Percentiles rank a stretch among this genome's conserved stretches.
Conservation (phyloP, 2,797 vertebrate species). For the Hemitrygon akajei region DNA sequence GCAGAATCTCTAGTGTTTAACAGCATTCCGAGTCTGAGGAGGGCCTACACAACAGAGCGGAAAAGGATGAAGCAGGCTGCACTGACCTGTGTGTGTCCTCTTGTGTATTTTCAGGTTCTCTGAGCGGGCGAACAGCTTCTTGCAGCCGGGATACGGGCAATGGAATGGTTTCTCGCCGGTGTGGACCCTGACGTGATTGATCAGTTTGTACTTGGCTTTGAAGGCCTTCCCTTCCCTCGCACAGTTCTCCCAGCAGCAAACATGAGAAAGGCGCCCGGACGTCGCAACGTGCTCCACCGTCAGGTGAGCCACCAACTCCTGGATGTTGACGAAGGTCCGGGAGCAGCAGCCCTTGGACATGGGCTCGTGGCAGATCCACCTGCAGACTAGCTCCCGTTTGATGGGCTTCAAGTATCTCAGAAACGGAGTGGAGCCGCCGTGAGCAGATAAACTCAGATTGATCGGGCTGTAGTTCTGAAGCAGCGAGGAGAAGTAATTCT, state of each 20-base stretch:
- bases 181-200: constrained; percentile 64
- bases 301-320: constrained; percentile 70
- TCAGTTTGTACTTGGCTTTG: constrained; percentile 66
- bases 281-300: constrained; percentile 66
- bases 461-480: constrained; percentile 62
- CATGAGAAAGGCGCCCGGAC: constrained; percentile 57
- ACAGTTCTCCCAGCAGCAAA: constrained; percentile 66
- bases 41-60: no score
- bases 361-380: constrained; percentile 61
- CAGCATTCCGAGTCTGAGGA: background rate
- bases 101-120: constrained; percentile 71
- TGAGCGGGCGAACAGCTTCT: constrained; percentile 65
- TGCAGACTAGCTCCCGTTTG: constrained; percentile 64
- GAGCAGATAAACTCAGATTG: constrained; percentile 51
- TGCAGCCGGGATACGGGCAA: constrained; percentile 58
- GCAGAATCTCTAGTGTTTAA: background rate
- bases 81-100: constrained; percentile 70
- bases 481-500: constrained; percentile 61
- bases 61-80: background rate
- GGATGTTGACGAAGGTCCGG: constrained; percentile 66
- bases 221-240: constrained; percentile 57
- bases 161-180: constrained; percentile 62
- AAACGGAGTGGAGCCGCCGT: constrained; percentile 58
- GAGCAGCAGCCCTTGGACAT: constrained; percentile 53
- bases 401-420: constrained; percentile 61